These are phyloP conservation scores for Gymnoscopelus braueri DNA, from an alignment of 2,797 vertebrate genomes.

Conservation along the genomic window DNA sequence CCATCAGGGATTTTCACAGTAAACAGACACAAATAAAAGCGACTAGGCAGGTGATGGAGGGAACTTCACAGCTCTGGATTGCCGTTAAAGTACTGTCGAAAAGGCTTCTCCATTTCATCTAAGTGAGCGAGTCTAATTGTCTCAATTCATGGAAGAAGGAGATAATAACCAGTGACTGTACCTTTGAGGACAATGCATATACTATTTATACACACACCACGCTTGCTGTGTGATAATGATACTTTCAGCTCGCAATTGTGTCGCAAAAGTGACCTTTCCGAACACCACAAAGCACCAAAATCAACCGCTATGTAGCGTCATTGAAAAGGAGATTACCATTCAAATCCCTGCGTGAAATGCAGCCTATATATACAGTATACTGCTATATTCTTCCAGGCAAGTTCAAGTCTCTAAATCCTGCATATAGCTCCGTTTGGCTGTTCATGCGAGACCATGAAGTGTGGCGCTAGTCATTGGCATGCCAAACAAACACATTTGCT, in stretches of 20 bases:
- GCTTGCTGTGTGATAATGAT: background rate
- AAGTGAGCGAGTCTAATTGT: too few species aligned
- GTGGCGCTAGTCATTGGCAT: constrained; percentile 64
- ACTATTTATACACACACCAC: background rate
- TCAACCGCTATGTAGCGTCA: constrained; percentile 7
- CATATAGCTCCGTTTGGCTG: constrained; percentile 61
- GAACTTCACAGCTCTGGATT: too few species aligned
- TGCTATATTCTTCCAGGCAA: constrained; percentile 30
- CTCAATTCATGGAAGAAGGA: too few species aligned
- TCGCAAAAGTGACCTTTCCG: constrained; percentile 11
- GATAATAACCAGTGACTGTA: too few species aligned
- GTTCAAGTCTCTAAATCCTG: constrained; percentile 55
- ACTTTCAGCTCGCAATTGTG: constrained; percentile 3
- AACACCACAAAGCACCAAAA: constrained; percentile 13
- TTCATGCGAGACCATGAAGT: constrained; percentile 56
- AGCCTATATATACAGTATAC: constrained; percentile 36
- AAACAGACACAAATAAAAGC: too few species aligned
- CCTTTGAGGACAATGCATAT: constrained; percentile 16
- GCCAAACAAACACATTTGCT: constrained; percentile 77
- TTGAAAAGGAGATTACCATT: constrained; percentile 14
- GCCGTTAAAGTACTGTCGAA: too few species aligned
- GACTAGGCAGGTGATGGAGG: too few species aligned
- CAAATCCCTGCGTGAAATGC: constrained; percentile 18
- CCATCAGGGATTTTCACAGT: too few species aligned
- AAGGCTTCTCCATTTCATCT: too few species aligned